These are phyloP conservation scores for Zaprionus tsacasi DNA, from an alignment of 1,140 invertebrate species.

Conservation along the genomic window DNA sequence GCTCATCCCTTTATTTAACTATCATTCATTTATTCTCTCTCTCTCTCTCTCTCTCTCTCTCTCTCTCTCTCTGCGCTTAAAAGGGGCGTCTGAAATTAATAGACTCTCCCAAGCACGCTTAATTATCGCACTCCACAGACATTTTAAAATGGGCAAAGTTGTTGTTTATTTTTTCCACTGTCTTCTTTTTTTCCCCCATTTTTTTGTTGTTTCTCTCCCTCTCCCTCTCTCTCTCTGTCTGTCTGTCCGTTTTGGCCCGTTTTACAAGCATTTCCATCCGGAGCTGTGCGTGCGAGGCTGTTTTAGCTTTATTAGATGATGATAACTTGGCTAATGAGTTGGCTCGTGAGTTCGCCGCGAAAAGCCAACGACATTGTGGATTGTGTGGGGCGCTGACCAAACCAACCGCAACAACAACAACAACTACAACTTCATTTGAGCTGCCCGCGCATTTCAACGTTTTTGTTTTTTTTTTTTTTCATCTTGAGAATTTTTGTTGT, in stretches of 20 bases:
- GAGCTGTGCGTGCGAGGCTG: slow-evolving; percentile 43
- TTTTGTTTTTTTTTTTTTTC: slow-evolving; percentile 45
- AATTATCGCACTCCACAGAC: slow-evolving; percentile 70
- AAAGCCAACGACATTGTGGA: slow-evolving; percentile 60
- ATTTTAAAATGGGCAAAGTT: slow-evolving; percentile 71
- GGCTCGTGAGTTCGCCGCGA: slow-evolving; percentile 33
- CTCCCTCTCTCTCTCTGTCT: background rate
- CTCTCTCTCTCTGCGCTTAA: slow-evolving; percentile 33
- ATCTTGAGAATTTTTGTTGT: slow-evolving; percentile 60
- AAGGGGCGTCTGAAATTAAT: slow-evolving; percentile 79
- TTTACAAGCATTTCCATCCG: slow-evolving; percentile 46
- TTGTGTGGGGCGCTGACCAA: slow-evolving; percentile 46
- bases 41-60: background rate
- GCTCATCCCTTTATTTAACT: slow-evolving; percentile 48
- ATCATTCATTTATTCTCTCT: slow-evolving; percentile 24
- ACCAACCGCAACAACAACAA: slow-evolving; percentile 33
- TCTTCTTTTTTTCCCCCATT: slow-evolving; percentile 22
- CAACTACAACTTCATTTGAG: slow-evolving; percentile 53
- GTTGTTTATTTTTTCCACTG: slow-evolving; percentile 34
- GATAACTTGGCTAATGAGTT: slow-evolving; percentile 81
- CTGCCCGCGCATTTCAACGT: slow-evolving; percentile 77
- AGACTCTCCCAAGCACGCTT: slow-evolving; percentile 72
- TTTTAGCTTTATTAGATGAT: slow-evolving; percentile 76
- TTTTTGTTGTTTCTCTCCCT: slow-evolving; percentile 1
- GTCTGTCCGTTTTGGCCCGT: background rate